phyloP scores from a whole-genome alignment of 2,797 vertebrate genomes.

The Gallinago nigripennis region DNA sequence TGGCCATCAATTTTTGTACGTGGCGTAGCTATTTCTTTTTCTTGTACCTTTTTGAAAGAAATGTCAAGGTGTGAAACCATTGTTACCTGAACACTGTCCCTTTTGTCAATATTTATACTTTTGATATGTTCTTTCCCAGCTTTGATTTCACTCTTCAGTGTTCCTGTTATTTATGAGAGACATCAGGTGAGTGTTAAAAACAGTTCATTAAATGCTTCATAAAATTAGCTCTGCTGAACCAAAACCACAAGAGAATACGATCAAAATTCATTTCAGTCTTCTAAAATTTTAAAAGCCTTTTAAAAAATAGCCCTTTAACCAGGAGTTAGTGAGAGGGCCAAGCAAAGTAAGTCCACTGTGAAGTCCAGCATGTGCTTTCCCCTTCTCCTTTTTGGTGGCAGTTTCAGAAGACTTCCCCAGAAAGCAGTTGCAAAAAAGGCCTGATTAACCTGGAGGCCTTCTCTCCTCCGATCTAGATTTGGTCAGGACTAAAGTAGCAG shows the following conservation, averaged over 20 bases:
- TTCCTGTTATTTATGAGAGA: constrained; percentile 94
- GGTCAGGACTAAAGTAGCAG: not conserved
- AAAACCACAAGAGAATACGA: not conserved
- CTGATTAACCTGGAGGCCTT: not conserved
- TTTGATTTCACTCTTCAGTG: constrained; percentile 90
- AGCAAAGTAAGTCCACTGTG: not conserved
- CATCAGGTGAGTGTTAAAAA: constrained; percentile 86
- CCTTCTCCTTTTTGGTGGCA: not conserved
- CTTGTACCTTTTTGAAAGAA: not conserved
- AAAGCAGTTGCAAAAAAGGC: not conserved
- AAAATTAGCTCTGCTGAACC: not conserved
- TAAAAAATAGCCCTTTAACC: not conserved
- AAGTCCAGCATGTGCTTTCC: not conserved
- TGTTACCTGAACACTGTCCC: not conserved
- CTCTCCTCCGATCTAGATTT: not conserved
- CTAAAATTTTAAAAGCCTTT: not conserved
- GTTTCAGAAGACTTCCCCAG: not conserved
- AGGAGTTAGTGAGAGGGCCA: not conserved
- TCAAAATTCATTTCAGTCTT: not conserved
- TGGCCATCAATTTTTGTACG: fast-evolving
- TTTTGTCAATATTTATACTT: not conserved
- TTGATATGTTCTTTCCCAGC: constrained; percentile 73
- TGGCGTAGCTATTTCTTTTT: not conserved
- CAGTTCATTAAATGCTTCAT: not conserved
- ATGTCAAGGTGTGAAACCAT: not conserved